A percentile compares a stretch with the other conserved stretches of the same genome.
These are phyloP conservation scores for Tympanoctomys barrerae DNA, from an alignment of 2,797 vertebrate species.

Conservation along the genomic window DNA sequence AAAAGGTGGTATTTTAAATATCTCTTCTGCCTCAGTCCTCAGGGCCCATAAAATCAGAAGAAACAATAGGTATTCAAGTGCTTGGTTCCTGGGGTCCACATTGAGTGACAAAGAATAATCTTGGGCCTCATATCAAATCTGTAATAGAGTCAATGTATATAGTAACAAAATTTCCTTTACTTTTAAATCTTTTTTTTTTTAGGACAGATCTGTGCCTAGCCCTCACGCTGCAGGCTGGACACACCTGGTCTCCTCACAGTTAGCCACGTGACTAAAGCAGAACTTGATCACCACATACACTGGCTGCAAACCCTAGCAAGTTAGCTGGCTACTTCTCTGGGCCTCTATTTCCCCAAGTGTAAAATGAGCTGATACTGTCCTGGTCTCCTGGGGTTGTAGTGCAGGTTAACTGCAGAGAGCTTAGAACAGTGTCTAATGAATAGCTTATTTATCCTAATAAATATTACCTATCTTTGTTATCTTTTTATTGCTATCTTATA, in stretches of 20 bases:
- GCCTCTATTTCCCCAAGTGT: background rate
- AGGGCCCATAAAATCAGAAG: background rate
- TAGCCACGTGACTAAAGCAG: too few relatives aligned
- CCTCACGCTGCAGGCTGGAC: background rate
- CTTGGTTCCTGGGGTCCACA: background rate
- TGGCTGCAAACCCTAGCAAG: background rate
- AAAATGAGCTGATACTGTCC: background rate
- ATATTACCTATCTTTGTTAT: background rate
- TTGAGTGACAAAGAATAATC: background rate
- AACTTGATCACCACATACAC: background rate
- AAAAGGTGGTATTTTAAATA: background rate
- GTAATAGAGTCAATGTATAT: background rate
- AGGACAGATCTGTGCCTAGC: background rate
- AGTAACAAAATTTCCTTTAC: background rate
- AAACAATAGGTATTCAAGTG: background rate
- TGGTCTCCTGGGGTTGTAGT: background rate
- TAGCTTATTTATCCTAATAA: background rate
- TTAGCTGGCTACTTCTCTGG: background rate
- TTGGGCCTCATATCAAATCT: background rate
- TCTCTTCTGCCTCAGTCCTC: background rate
- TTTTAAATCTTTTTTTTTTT: background rate
- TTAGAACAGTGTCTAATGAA: background rate
- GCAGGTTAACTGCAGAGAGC: background rate
- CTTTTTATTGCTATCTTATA: background rate
- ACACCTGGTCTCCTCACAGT: background rate